These are phyloP conservation scores for Neomicropteryx cornuta DNA, from an alignment of 1,140 invertebrate genomes.

Conservation along the genomic window DNA sequence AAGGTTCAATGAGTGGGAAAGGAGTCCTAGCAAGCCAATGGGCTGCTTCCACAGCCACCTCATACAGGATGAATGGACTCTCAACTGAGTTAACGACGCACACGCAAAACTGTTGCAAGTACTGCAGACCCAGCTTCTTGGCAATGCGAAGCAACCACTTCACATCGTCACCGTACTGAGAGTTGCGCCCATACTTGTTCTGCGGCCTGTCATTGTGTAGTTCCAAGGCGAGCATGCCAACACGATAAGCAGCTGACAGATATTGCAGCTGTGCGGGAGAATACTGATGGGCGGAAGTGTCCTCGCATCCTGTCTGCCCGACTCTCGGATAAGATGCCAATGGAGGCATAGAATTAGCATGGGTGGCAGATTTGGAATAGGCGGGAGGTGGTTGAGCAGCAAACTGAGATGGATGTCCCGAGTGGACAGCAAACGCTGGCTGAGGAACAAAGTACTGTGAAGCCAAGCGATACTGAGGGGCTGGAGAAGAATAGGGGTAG, in stretches of 20 bases:
- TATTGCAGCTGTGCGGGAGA: slow-evolving; percentile 67
- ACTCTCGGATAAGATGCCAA: slow-evolving; percentile 17
- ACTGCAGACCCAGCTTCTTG: slow-evolving; percentile 86
- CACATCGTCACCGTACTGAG: slow-evolving; percentile 94
- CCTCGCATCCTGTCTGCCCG: slow-evolving; percentile 11
- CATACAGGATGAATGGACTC: slow-evolving; percentile 91
- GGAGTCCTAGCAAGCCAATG: slow-evolving; percentile 78
- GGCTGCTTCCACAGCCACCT: slow-evolving; percentile 86
- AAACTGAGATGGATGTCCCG: too few relatives aligned
- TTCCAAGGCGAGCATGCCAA: slow-evolving; percentile 93
- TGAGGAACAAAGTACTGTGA: too few relatives aligned
- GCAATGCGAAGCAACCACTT: slow-evolving; percentile 90
- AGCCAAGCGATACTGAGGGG: too few relatives aligned
- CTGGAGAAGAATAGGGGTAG: slow-evolving; percentile 18
- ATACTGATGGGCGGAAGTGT: slow-evolving; percentile 38
- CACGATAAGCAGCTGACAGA: slow-evolving; percentile 81
- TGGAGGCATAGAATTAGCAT: too few relatives aligned
- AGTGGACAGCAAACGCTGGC: too few relatives aligned
- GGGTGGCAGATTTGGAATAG: too few relatives aligned
- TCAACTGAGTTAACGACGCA: slow-evolving; percentile 93
- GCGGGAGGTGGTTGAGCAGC: too few relatives aligned
- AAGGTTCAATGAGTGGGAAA: slow-evolving; percentile 54
- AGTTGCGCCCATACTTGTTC: slow-evolving; percentile 88
- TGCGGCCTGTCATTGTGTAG: slow-evolving; percentile 92
- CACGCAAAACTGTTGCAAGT: slow-evolving; percentile 91